Evolutionary conservation across 2,113 vertebrate genomes (phyloP), one percentile per base, ranked within the genome.

Genomic region (Spheniscus mendiculus): DNA sequence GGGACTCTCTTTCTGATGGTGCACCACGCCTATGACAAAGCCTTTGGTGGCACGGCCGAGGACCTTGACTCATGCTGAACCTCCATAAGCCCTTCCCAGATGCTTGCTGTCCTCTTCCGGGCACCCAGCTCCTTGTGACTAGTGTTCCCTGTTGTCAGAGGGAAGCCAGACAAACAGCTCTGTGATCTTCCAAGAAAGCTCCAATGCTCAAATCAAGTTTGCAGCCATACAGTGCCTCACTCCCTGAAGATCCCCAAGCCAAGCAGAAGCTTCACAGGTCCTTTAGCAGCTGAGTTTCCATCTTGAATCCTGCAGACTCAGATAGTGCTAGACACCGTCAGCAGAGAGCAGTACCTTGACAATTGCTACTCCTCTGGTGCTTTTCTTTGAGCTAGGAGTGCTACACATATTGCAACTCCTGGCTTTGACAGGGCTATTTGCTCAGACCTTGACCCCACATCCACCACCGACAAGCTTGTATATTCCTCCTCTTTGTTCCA

Each of bases 11-110:
- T 44, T 32, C 23, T 29, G 30, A 36, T 22, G 58, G 32, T 63
- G 38, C 38, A 65, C 26, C 65, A 69, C 5, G 26, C 12, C 40
- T 56, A 50, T 1, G 10, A 63, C 62, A 82, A 71, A 55, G 36
- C 45, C 65, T 63, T 52, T 63, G 49, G 20, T 5, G 38, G 89
- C 66, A 79, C 2, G 7, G 34, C 27, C 0, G 0, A 82, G 22
- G 44, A 91, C 25, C 56, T 49, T 1, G 2, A 32, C 13, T 83
- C 47, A 32, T 16, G 49, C 26, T 71, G 70, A 92, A 71, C 11
- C 25, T 76, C 21, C 52, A n/a, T 2, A 14, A 71, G 9, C 34
- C n/a, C 52, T 40, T 91, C 49, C 36, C 44, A 88, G 34, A 67
- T 25, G n/a, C 13, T 13, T 49, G 7, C 18, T 55, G 59, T 65